Evolutionary conservation across 2,888 invertebrate species (phyloP), one percentile per base, ranked within the genome.

Genomic region (Nebria brevicollis): DNA sequence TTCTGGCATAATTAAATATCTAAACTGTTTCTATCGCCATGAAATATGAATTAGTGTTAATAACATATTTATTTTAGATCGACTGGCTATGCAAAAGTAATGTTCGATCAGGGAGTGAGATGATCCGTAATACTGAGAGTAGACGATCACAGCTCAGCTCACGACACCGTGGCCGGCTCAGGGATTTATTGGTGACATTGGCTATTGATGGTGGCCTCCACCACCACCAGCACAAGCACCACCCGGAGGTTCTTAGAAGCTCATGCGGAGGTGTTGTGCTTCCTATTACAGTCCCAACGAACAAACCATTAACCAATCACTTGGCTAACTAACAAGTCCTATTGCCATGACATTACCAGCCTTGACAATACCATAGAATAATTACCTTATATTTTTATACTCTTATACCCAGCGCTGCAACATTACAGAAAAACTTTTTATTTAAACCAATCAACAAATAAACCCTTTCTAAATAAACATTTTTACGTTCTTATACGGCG

Each of bases 131-230:
- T 2, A 54, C 54, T 11, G 54, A 8, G 54, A 54, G 13, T 54
- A 54, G 54, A 54, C 54, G 54, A 54, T 54, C 54, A 54, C 54
- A 54, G 54, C 13, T 54, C 54, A 54, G 13, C 25, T 20, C 70
- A 34, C 15, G 70, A 13, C 54, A 54, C 11, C 13, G 76, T 76
- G 66, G 26, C 66, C 42, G 66, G 66, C 54, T 26, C 43, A 10
- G 64, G 65, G 77, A 77, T 77, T 77, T 77, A 77, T 77, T 77
- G 72, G 77, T 64, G 72, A 77, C 77, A 64, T 65, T 72, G 77
- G 43, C 68, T 77, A 77, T 77, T 77, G 77, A 77, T 77, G 72
- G 77, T 25, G 72, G 77, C 54, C 72, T 34, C 34, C 64, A 64
- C 75, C 34, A 34, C 34, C 34, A 34, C 34, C 34, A 34, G 34